These are phyloP conservation scores for Ibycter americanus DNA, from an alignment of 2,797 vertebrate genomes.

Conservation along the genomic window DNA sequence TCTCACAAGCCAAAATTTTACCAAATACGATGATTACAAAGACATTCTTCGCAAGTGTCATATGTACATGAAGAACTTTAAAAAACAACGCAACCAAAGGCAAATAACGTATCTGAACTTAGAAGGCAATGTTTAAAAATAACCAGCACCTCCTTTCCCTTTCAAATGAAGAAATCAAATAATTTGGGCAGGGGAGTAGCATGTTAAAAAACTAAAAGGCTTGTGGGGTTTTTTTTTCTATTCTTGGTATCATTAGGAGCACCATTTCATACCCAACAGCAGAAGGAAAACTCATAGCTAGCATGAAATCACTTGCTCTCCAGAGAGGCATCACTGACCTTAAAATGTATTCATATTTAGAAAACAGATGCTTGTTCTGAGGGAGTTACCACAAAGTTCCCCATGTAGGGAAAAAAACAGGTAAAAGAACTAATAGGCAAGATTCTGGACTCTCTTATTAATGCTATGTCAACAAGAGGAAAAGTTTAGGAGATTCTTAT, in stretches of 20 bases:
- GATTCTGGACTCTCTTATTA: not conserved
- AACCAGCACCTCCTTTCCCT: not conserved
- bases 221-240: rapidly evolving
- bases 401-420: not conserved
- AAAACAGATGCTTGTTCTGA: not conserved
- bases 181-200: not conserved
- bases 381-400: not conserved
- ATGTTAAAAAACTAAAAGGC: not conserved
- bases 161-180: not conserved
- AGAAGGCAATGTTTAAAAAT: constrained; percentile 1
- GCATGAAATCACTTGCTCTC: not conserved
- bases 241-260: not conserved
- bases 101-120: not conserved
- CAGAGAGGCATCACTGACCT: not conserved
- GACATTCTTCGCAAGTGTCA: not conserved
- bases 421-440: not conserved
- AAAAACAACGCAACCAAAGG: not conserved
- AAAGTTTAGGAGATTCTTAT: not conserved
- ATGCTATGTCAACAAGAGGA: not conserved
- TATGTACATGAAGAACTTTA: not conserved
- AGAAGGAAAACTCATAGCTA: not conserved
- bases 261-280: not conserved
- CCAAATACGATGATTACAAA: not conserved
- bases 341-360: not conserved
- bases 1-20: not conserved